These are phyloP conservation scores for Hypercompe scribonia DNA, from an alignment of 2,888 invertebrate species.

Conservation along the genomic window DNA sequence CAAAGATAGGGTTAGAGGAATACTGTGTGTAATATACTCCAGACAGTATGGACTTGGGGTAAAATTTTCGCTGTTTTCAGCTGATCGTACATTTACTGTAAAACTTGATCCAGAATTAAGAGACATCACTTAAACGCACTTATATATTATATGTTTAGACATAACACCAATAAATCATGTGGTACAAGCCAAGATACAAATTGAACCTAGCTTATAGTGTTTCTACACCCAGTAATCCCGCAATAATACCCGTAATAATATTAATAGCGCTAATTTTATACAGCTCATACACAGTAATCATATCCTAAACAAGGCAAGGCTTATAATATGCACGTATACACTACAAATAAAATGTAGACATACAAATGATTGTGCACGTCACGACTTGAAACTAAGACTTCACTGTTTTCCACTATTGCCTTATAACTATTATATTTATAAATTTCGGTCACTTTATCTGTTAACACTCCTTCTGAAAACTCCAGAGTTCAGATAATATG, in stretches of 20 bases:
- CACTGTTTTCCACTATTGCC: background rate
- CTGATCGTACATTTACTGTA: background rate
- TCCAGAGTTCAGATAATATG: background rate
- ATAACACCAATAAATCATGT: too few relatives aligned
- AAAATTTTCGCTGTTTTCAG: background rate
- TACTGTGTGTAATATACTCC: slow-evolving; percentile 29
- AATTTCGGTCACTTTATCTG: background rate
- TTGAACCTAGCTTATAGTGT: too few relatives aligned
- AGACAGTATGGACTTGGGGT: slow-evolving; percentile 20
- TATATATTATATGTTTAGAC: background rate
- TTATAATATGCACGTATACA: too few relatives aligned
- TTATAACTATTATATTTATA: background rate
- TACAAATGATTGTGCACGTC: too few relatives aligned
- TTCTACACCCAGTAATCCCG: too few relatives aligned
- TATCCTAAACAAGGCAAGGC: too few relatives aligned
- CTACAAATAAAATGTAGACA: too few relatives aligned
- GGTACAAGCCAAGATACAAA: too few relatives aligned
- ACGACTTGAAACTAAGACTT: background rate
- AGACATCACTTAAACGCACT: background rate
- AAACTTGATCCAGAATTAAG: background rate
- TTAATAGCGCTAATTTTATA: too few relatives aligned
- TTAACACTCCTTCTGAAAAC: background rate
- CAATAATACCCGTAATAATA: background rate
- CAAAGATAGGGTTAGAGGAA: slow-evolving; percentile 59
- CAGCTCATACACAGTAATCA: too few relatives aligned